Base-by-base conservation (phyloP, 2,797 vertebrate species). In the Linurgus olivaceus region DNA sequence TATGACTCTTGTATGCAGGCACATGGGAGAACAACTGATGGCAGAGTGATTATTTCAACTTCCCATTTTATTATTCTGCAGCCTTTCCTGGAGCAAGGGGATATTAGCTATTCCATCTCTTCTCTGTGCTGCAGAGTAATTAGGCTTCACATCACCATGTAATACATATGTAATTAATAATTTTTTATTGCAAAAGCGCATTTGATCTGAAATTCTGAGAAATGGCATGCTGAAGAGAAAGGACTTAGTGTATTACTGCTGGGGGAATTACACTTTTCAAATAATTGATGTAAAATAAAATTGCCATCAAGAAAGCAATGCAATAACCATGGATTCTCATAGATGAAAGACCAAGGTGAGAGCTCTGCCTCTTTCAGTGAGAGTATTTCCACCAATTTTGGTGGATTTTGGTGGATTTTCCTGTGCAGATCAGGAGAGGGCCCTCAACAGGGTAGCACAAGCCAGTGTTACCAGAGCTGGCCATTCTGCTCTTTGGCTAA, bases 1-100 rank as follows among this genome's bases (percentile, higher is more conserved):
- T 70, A 67, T 78, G 84, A 95, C 55, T 96, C 89, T 90, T 91
- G 79, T 95, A 72, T 80, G 81, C 88, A 96, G 71, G 86, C 90
- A 77, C 95, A 93, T 58, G 92, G 80, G 88, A 96, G 57, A 93
- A 73, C 78, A 84, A 88, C 82, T 75, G 72, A 90, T 76, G 93
- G 86, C 93, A 95, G 82, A 24, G 14, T 33, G 54, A 94, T 95
- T 94, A 92, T 90, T 96, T 86, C 76, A 88, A 79, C 71, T 93
- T 93, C 42, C 78, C 17, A 1, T 87, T 62, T 86, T 94, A 89
- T 93, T 92, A 88, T 63, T 86, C 68, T 23, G 17, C 76, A 94
- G 78, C 50, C 86, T 84, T 78, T 55, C 67, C 81, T 66, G 58
- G 75, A 78, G 75, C 10, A 2, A 77, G 42, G 23, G 44, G 37